phyloP scores from a whole-genome alignment of 1,140 invertebrate species.

The Drosophila gunungcola region DNA sequence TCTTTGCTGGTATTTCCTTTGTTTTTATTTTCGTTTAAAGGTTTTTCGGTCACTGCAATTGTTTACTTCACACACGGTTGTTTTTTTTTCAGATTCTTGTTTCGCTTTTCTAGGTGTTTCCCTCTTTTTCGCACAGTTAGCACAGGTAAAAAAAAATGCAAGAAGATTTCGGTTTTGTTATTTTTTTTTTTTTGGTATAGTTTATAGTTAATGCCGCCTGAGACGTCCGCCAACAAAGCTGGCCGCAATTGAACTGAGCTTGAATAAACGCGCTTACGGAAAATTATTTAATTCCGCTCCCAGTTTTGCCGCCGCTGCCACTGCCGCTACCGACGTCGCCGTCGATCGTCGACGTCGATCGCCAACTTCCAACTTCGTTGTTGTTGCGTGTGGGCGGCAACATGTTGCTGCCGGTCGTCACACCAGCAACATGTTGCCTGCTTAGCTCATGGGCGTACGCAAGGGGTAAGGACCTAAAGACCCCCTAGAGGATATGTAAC shows the following conservation, averaged over 20 bases:
- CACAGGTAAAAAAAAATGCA: slow-evolving; percentile 27
- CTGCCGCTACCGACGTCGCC: slow-evolving; percentile 19
- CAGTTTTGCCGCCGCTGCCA: slow-evolving; percentile 4
- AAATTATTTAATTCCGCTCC: slow-evolving; percentile 80
- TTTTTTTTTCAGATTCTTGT: neutral
- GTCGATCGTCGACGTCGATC: slow-evolving; percentile 42
- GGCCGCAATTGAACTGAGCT: slow-evolving; percentile 82
- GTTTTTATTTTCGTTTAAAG: slow-evolving; percentile 9
- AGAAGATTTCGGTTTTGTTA: neutral
- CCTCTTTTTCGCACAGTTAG: slow-evolving; percentile 15
- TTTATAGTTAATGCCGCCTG: slow-evolving; percentile 7
- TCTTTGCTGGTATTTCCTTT: slow-evolving; percentile 9
- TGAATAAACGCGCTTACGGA: slow-evolving; percentile 71
- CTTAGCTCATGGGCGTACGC: neutral
- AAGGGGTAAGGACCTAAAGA: neutral
- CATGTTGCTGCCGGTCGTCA: slow-evolving; percentile 7
- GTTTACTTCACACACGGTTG: slow-evolving; percentile 22
- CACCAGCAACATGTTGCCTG: slow-evolving; percentile 9
- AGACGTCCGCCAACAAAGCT: slow-evolving; percentile 71
- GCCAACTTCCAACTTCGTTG: slow-evolving; percentile 41
- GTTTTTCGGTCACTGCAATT: slow-evolving; percentile 33
- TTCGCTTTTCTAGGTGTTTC: slow-evolving; percentile 1
- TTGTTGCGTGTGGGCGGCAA: slow-evolving; percentile 23
- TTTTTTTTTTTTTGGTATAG: neutral
- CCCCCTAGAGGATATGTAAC: neutral